A percentile compares a stretch with the other conserved stretches of the same genome.
Evolutionary conservation across 2,888 invertebrate species (phyloP).

Genomic region (Diadegma fenestrale): DNA sequence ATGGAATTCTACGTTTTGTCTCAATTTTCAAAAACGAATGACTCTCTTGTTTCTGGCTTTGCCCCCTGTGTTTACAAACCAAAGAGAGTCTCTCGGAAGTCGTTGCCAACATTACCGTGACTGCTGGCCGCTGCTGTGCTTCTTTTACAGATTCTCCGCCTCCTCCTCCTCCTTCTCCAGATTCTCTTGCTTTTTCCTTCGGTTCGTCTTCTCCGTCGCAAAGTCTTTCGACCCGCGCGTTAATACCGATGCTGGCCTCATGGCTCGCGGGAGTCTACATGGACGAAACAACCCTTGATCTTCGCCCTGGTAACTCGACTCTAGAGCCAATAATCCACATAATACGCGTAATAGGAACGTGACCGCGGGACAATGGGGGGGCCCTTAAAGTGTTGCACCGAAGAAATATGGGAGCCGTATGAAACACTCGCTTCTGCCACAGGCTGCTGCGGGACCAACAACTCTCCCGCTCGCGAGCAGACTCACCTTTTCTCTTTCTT

Average conservation of each 20-base stretch:
- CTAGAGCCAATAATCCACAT: conserved; percentile 71
- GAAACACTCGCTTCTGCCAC: conserved; percentile 45
- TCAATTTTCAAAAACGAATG: conserved; percentile 32
- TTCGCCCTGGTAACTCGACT: conserved; percentile 68
- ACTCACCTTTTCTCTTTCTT: neutral
- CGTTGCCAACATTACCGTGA: conserved; percentile 38
- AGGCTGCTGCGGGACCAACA: conserved; percentile 35
- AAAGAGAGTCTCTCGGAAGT: conserved; percentile 72
- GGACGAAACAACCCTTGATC: conserved; percentile 50
- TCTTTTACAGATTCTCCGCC: conserved; percentile 35
- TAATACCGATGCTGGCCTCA: conserved; percentile 29
- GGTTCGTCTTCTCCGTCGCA: conserved; percentile 1
- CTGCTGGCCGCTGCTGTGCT: conserved; percentile 6
- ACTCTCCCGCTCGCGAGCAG: conserved; percentile 40
- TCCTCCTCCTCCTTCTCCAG: neutral
- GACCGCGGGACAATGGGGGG: conserved; percentile 69
- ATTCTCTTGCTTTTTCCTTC: neutral
- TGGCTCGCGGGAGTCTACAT: conserved; percentile 54
- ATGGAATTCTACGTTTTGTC: conserved; percentile 13
- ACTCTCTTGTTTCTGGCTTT: conserved; percentile 75
- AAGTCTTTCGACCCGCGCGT: conserved; percentile 33
- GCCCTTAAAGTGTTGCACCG: conserved; percentile 67
- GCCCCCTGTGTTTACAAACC: conserved; percentile 79
- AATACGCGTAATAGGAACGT: conserved; percentile 71
- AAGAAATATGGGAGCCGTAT: conserved; percentile 67